These are phyloP conservation scores for Planiliza haematocheilus DNA, from an alignment of 2,113 vertebrate genomes.

Conservation along the genomic window DNA sequence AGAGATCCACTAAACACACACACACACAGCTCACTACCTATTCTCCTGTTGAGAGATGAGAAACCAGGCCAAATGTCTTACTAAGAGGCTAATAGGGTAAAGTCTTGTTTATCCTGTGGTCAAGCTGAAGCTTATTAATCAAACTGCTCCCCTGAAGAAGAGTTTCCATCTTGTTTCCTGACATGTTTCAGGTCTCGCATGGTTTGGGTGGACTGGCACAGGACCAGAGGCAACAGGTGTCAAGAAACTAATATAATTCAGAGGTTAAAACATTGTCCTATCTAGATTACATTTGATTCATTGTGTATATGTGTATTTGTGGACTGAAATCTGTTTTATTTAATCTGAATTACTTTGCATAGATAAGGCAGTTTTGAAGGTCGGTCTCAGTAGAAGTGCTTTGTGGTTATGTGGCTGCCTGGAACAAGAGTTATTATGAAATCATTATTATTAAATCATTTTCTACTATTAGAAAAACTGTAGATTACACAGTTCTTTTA, in stretches of 20 bases:
- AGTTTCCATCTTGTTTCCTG: constrained; percentile 41
- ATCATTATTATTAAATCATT: constrained; percentile 12
- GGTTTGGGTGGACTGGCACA: constrained; percentile 67
- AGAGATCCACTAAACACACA: constrained; percentile 40
- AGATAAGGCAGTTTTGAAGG: neutral
- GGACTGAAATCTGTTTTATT: neutral
- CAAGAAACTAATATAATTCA: neutral
- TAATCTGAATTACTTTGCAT: neutral
- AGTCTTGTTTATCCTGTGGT: constrained; percentile 19
- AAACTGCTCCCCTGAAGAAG: constrained; percentile 4
- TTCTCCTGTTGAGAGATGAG: constrained; percentile 17
- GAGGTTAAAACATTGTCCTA: neutral
- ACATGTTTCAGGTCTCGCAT: constrained; percentile 60
- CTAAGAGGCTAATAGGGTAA: neutral
- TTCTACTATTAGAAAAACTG: neutral
- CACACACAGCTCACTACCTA: constrained; percentile 6
- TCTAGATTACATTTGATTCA: neutral
- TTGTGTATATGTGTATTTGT: neutral
- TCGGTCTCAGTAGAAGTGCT: neutral
- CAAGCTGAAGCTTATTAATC: constrained; percentile 23
- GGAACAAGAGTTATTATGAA: neutral
- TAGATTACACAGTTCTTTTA: no score
- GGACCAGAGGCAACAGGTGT: no score
- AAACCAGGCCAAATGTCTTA: constrained; percentile 17
- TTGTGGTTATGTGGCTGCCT: neutral